phyloP scores from a whole-genome alignment of 2,797 vertebrate genomes.

The Leptoclinus maculatus region DNA sequence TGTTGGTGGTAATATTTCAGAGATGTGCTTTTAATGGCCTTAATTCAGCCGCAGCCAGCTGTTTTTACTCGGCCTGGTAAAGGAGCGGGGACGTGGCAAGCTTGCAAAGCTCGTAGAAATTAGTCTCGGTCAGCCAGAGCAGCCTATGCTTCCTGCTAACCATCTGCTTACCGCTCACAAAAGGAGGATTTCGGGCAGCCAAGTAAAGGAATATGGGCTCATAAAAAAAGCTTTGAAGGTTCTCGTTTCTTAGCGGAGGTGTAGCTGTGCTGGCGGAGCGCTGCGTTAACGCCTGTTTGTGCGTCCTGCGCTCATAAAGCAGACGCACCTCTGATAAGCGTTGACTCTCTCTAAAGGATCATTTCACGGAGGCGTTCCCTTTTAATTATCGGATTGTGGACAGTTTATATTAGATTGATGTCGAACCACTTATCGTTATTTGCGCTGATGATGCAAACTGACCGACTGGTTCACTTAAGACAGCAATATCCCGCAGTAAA shows the following conservation, averaged over 20 bases:
- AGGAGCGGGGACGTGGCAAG: slow-evolving; percentile 94
- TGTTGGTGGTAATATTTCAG: slow-evolving; percentile 87
- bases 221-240: slow-evolving; percentile 86
- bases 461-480: neutral
- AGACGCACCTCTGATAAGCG: slow-evolving; percentile 63
- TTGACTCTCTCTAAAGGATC: slow-evolving; percentile 56
- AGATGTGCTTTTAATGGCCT: slow-evolving; percentile 84
- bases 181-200: slow-evolving; percentile 91
- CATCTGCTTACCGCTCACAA: slow-evolving; percentile 98
- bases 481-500: neutral
- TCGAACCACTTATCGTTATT: slow-evolving; percentile 36
- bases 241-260: slow-evolving; percentile 80
- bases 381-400: slow-evolving; percentile 71
- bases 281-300: slow-evolving; percentile 49
- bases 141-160: slow-evolving; percentile 97
- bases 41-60: slow-evolving; percentile 96
- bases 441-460: slow-evolving; percentile 24
- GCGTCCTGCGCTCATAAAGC: slow-evolving; percentile 38
- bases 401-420: slow-evolving; percentile 61
- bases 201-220: slow-evolving; percentile 78
- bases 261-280: slow-evolving; percentile 48
- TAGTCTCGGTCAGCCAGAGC: slow-evolving; percentile 97
- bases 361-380: slow-evolving; percentile 83
- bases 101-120: slow-evolving; percentile 98
- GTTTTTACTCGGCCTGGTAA: slow-evolving; percentile 93